A percentile compares a stretch with the other conserved stretches of the same genome.
Evolutionary conservation across 1,140 invertebrate species (phyloP).

Genomic region (Temnothorax longispinosus): DNA sequence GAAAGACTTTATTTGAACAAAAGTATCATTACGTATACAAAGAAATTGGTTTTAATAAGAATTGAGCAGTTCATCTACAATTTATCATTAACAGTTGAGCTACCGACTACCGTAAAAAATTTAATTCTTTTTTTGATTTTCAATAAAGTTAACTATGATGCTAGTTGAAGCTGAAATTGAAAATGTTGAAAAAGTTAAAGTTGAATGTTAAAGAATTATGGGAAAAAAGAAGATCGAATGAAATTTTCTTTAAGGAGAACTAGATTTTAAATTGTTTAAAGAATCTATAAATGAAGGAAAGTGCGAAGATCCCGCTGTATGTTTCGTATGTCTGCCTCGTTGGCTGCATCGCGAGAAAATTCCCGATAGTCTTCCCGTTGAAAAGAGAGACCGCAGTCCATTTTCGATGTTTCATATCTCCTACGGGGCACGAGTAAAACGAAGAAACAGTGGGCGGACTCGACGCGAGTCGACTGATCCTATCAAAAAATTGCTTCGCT

Average conservation of each 20-base stretch:
- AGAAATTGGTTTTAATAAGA: background rate
- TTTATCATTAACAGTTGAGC: slow-evolving; percentile 1
- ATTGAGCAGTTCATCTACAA: background rate
- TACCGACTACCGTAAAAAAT: background rate
- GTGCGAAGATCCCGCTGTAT: background rate
- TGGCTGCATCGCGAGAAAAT: slow-evolving; percentile 66
- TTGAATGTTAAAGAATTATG: background rate
- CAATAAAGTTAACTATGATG: background rate
- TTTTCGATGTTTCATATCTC: slow-evolving; percentile 71
- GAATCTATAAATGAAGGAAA: background rate
- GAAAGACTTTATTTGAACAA: background rate
- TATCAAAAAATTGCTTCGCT: slow-evolving; percentile 81
- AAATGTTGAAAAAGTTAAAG: background rate
- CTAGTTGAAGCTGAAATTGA: background rate
- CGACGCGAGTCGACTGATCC: slow-evolving; percentile 72
- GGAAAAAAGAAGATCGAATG: background rate
- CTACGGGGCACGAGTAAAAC: slow-evolving; percentile 51
- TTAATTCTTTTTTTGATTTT: background rate
- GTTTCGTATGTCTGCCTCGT: background rate
- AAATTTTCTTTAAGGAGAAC: slow-evolving; percentile 4
- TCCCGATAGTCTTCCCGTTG: slow-evolving; percentile 51
- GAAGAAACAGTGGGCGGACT: slow-evolving; percentile 68
- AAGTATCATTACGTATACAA: too few species aligned
- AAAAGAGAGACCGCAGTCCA: slow-evolving; percentile 63
- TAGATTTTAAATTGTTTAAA: slow-evolving; percentile 23